These are phyloP conservation scores for Gymnothorax javanicus DNA, from an alignment of 2,797 vertebrate species.

Conservation along the genomic window DNA sequence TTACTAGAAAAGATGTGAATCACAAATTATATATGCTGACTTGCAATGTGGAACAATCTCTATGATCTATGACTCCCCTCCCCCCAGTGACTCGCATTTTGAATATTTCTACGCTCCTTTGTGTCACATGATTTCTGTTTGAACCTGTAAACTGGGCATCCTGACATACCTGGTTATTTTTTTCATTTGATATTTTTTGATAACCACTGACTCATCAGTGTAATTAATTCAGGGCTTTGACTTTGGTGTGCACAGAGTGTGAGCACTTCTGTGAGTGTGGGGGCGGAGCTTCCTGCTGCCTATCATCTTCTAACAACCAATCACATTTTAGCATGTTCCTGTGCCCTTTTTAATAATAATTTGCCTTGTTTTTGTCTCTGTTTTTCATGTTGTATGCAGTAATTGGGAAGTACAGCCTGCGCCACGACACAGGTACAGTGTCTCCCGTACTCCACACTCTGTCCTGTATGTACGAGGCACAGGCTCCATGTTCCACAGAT, in stretches of 20 bases:
- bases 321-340: conserved; percentile 22
- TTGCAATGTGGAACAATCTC: no score
- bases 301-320: not conserved
- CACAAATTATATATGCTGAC: no score
- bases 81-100: no score
- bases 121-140: no score
- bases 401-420: conserved; percentile 75
- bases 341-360: conserved; percentile 10
- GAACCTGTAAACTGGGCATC: not conserved
- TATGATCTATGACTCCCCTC: no score
- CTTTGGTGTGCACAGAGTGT: not conserved
- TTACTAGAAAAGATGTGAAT: no score
- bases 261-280: not conserved
- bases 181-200: not conserved
- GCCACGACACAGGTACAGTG: conserved; percentile 72
- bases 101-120: no score
- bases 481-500: no score
- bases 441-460: not conserved
- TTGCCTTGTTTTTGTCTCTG: conserved; percentile 6
- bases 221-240: not conserved
- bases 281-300: not conserved
- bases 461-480: no score
- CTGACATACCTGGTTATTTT: not conserved
- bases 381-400: conserved; percentile 61
- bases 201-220: not conserved